Base-by-base conservation (phyloP, 64 coral and sea anemone genomes). In the Dendrophyllia cribrosa region DNA sequence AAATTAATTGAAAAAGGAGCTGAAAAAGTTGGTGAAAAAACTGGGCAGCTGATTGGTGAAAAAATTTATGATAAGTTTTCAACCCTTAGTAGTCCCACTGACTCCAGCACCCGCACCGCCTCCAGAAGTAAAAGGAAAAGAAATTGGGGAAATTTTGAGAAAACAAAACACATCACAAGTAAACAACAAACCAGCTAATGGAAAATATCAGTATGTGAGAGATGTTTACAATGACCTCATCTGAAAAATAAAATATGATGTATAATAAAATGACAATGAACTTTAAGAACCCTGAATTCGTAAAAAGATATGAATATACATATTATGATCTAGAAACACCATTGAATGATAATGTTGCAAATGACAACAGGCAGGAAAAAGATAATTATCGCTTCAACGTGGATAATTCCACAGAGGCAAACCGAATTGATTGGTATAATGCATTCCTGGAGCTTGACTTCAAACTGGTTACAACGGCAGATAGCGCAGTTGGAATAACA, bases 361-460 rank as follows among this genome's bases (percentile, higher is more conserved):
- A 49, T 1, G 12, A 34, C 10, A n/a, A 51, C 4, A 43, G 51
- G 7, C 63, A 85, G 48, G 17, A 3, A 1, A 85, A 68, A 67
- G 14, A 7, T 13, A 51, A 51, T 68, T 51, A 47, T 8, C 4
- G 11, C 0, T 80, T 80, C 23, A 0, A 53, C 0, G 48, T 59
- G 4, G 77, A 80, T 26, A 80, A 80, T 58, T 9, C 3, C 13
- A 1, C 9, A 9, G 77, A 80, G 19, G 22, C 17, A 1, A n/a
- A 25, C 7, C 79, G n/a, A 14, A 47, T 65, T 4, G 79, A 83
- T 83, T 83, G 77, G 77, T 61, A 15, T 16, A 86, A 86, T 12
- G 61, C 58, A 0, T 48, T 48, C 3, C 3, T 85, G 5, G 15
- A 50, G 6, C 21, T 85, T 6, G 22, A 67, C 50, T 67, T 44